Conservation (phyloP, 2,797 vertebrate species). For the Amazonetta brasiliensis region DNA sequence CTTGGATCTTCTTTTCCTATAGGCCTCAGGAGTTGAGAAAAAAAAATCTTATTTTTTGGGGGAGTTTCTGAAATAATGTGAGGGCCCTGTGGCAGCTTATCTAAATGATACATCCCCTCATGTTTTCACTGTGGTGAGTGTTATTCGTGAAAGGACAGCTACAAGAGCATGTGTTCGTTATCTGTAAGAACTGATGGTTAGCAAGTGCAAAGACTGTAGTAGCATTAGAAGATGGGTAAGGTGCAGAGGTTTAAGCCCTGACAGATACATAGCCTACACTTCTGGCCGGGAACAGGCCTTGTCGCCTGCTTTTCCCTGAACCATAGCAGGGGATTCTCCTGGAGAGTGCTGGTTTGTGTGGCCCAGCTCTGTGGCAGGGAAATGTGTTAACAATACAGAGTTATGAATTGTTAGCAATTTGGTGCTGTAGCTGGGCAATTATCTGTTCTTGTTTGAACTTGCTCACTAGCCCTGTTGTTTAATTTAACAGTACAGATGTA, state of each 20-base stretch:
- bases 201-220: rapidly evolving
- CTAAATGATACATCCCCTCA: neutral
- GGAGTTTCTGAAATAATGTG: neutral
- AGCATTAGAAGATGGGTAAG: neutral
- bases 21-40: neutral
- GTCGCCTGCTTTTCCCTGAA: neutral
- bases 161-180: neutral
- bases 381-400: neutral
- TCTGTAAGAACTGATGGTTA: neutral
- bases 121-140: too few relatives aligned
- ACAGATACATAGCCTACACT: neutral
- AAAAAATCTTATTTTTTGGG: neutral
- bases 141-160: neutral
- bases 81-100: neutral
- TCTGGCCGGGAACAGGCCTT: neutral
- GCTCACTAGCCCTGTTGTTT: neutral
- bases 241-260: neutral
- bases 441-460: neutral
- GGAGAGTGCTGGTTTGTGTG: neutral
- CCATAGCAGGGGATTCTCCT: neutral
- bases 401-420: neutral
- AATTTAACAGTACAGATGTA: neutral
- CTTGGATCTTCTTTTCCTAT: neutral
- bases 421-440: neutral
- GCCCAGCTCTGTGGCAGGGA: neutral